Base-by-base conservation (phyloP, 1,140 invertebrate genomes). In the Diabrotica virgifera region DNA sequence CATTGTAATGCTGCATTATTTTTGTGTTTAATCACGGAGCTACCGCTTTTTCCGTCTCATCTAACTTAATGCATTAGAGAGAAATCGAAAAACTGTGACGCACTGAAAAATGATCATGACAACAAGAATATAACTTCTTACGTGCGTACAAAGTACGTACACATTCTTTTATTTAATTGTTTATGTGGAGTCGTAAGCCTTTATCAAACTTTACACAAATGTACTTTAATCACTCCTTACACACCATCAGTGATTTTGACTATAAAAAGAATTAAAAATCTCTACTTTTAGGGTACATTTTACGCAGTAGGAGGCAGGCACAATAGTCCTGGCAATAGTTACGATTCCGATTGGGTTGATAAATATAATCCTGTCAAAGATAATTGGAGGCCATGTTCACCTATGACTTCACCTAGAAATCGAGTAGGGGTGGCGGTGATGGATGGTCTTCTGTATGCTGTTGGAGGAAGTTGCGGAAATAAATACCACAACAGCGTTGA, bases 301-400 rank as follows among this genome's bases (percentile, higher is more conserved):
- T 97, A 95, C 81, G 92, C 91, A 24, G 90, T 96, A 46, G 95
- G 95, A 12, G 95, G 95, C 0, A 83, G 94, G 59, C 95, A 96
- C 79, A 96, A 95, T 77, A 89, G 89, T 35, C 87, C 91, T 64
- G 86, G 89, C 67, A 87, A 88, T 53, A 94, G 92, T 75, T 91
- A 87, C 78, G 87, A 89, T 79, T 89, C 89, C 37, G 89, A 89
- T 78, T 89, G 89, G 84, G 87, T 92, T 36, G 90, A 93, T 79
- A 85, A 87, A 76, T 90, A 92, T 78, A 91, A 94, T 81, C 91
- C 92, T 11, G 80, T 85, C 46, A 84, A 84, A 9, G 91, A 93
- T 77, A 80, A 85, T 64, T 94, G 92, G 92, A 80, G 89, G 52
- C 85, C 90, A 0, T 92, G 90, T 70, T 86, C 85, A 67, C 89